Percentiles rank a stretch among this genome's conserved stretches.
Conservation (phyloP, 2,113 vertebrate species). For the Scomber japonicus region DNA sequence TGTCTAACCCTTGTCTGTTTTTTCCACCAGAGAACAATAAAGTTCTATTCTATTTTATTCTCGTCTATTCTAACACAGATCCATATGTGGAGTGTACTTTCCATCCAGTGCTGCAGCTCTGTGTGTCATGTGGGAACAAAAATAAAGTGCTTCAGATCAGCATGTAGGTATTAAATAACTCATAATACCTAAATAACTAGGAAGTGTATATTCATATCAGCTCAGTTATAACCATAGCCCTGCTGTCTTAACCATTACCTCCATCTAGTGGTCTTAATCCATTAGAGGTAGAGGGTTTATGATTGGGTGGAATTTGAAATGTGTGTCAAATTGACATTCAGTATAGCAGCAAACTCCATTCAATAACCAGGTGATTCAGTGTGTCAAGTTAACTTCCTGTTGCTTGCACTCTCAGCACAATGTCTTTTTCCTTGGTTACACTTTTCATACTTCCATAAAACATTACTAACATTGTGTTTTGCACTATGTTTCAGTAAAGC, state of each 20-base stretch:
- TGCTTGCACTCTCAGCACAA: too few relatives aligned
- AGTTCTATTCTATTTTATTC: too few relatives aligned
- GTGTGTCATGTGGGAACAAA: background rate
- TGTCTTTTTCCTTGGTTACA: too few relatives aligned
- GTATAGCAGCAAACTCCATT: background rate
- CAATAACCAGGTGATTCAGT: background rate
- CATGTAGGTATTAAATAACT: background rate
- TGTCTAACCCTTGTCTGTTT: too few relatives aligned
- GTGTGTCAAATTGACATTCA: too few relatives aligned
- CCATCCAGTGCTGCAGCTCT: background rate
- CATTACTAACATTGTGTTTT: too few relatives aligned
- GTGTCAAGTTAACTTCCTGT: too few relatives aligned
- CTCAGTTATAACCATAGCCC: background rate
- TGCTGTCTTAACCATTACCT: background rate
- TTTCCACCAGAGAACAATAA: too few relatives aligned
- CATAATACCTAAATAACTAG: background rate
- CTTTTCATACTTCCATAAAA: too few relatives aligned
- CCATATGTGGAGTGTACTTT: background rate
- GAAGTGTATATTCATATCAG: background rate
- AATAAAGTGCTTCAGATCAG: background rate
- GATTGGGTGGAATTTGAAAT: background rate
- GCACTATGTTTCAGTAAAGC: too few relatives aligned
- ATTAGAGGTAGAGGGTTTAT: background rate
- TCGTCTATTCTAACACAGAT: background rate
- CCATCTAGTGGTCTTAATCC: constrained; percentile 22